Evolutionary conservation across 2,113 vertebrate genomes (phyloP), one percentile per base, ranked within the genome.

Genomic region (Leptodactylus fuscus): DNA sequence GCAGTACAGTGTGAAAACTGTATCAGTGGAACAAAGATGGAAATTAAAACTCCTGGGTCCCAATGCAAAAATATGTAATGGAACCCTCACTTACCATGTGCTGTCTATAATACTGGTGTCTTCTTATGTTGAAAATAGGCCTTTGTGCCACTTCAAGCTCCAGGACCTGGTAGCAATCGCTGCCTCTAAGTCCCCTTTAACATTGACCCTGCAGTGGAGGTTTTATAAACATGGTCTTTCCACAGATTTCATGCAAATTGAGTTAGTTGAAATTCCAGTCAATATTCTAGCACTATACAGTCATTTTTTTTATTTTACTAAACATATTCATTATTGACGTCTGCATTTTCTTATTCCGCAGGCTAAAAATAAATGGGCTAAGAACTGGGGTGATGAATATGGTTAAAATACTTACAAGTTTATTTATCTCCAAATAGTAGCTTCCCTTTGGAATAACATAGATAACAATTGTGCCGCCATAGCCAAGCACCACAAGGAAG

Each of bases 341-440:
- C 20, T 83, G 87, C 73, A 92, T 83, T 9, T 82, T 90, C 22
- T 90, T 67, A 79, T 89, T 90, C 34, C 5, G 0, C 38, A 92
- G 84, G 24, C 82, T 88, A 0, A 88, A 91, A 22, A 91, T 88
- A 27, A 91, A 91, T 16, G 89, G 90, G 22, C 89, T 90, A 44
- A 91, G 81, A 58, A 90, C 65, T 22, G 79, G 82, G 6, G 88
- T 90, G 22, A 88, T 81, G 16, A 89, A 12, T 15, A 85, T 87
- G 5, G 83, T 91, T 83, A 90, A 49, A n/a, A 90, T 9, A 44
- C 84, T 87, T 24, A 88, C 48, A 34, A 83, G 36, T 83, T 89
- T 88, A 81, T 80, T 88, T 32, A 87, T 51, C 12, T 85, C 55
- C 20, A 48, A 38, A 41, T 82, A 86, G 6, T 87, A 46, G 41